Conservation (phyloP, 2,888 invertebrate genomes). For the Torymus tubicola region DNA sequence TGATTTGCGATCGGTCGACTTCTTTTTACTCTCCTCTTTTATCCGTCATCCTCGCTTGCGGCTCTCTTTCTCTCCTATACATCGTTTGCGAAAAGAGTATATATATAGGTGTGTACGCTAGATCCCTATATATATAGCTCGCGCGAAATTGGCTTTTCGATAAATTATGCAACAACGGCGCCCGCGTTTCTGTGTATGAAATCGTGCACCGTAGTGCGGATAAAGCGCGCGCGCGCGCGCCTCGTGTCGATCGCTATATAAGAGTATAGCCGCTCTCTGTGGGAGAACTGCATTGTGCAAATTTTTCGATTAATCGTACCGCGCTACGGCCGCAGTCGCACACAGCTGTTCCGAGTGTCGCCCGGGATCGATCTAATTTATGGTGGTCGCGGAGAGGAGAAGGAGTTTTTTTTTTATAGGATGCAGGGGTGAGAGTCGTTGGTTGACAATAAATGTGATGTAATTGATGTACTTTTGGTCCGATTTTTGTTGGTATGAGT, state of each 20-base stretch:
- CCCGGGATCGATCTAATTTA: too few relatives aligned
- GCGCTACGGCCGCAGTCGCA: background rate
- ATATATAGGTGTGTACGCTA: too few relatives aligned
- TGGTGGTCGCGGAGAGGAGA: too few relatives aligned
- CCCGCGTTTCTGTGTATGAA: constrained; percentile 32
- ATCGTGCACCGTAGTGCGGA: constrained; percentile 1
- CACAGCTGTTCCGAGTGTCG: background rate
- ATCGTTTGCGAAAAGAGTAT: constrained; percentile 41
- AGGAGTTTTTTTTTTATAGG: too few relatives aligned
- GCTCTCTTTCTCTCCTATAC: constrained; percentile 10
- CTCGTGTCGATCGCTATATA: too few relatives aligned
- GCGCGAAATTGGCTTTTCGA: constrained; percentile 44
- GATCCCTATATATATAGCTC: background rate
- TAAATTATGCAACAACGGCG: constrained; percentile 50
- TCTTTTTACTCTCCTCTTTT: background rate
- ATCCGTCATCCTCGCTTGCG: constrained; percentile 38
- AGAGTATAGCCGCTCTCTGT: too few relatives aligned
- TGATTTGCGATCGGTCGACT: constrained; percentile 48
- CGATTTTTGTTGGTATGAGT: too few relatives aligned
- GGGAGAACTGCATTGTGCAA: constrained; percentile 34
- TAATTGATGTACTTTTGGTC: too few relatives aligned
- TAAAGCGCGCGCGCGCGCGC: too few relatives aligned
- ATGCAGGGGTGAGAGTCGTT: too few relatives aligned
- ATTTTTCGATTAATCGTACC: constrained; percentile 32
- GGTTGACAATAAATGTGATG: too few relatives aligned